Evolutionary conservation across 1,140 invertebrate genomes (phyloP).

Genomic region (Nephotettix cincticeps): DNA sequence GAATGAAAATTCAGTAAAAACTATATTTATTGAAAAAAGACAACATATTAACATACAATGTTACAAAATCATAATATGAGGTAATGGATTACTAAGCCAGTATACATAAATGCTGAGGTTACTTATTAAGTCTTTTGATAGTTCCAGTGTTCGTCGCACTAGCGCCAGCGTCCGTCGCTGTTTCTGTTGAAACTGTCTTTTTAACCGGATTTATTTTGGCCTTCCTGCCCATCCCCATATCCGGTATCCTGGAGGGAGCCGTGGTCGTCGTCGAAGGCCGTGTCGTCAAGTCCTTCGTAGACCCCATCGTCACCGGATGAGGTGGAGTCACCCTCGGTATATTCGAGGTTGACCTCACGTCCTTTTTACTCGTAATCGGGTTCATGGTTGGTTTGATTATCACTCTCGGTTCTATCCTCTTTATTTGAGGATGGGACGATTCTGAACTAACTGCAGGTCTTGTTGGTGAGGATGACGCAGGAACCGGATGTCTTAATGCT

Average conservation of each 20-base stretch:
- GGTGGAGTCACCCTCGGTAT: constrained; percentile 50
- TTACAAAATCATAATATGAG: background rate
- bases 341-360: constrained; percentile 45
- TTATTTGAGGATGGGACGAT: constrained; percentile 27
- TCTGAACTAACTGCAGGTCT: constrained; percentile 9
- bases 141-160: constrained; percentile 25
- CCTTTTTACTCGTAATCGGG: constrained; percentile 29
- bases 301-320: constrained; percentile 40
- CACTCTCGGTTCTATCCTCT: constrained; percentile 49
- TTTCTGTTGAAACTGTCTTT: constrained; percentile 35
- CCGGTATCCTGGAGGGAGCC: constrained; percentile 39
- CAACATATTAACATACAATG: background rate
- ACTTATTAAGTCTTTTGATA: constrained; percentile 30
- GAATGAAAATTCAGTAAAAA: no score
- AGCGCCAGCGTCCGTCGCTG: background rate
- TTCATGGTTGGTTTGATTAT: constrained; percentile 52
- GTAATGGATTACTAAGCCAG: background rate
- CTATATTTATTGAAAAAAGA: constrained; percentile 6
- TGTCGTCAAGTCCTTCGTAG: constrained; percentile 32
- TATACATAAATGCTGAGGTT: constrained; percentile 1
- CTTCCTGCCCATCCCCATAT: constrained; percentile 35
- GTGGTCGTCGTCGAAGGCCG: constrained; percentile 41
- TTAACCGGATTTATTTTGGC: constrained; percentile 36
- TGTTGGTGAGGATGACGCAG: background rate
- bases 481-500: constrained; percentile 19